Base-by-base conservation (phyloP, 2,888 invertebrate genomes). In the Taenaris catops region DNA sequence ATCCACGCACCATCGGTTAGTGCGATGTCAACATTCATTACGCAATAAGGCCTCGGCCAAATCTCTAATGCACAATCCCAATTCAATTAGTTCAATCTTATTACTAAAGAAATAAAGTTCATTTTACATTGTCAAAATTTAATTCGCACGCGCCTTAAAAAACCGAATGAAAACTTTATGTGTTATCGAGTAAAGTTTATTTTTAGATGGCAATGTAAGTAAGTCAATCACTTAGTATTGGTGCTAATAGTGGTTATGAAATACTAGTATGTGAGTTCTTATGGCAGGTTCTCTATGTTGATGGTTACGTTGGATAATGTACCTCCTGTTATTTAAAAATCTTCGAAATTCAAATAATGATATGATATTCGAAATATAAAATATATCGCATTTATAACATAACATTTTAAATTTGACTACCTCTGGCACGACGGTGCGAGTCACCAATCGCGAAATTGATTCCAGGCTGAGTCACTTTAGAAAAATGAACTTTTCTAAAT, bases 1-100 rank as follows among this genome's bases (percentile, higher is more conserved):
- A 63, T 59, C 58, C 55, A 54, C 50, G 54, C 44, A 44, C 51
- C 49, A 49, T 49, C 41, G 39, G 18, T 35, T 44, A 47, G 32
- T 44, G 61, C 75, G 75, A 72, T 81, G 80, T 80, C 80, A 80
- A 79, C 80, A 80, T 59, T 61, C 57, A 65, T 81, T 80, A 76
- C 80, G 80, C 78, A 81, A 81, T 52, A 51, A 71, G 74, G 61
- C 80, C 80, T 76, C 75, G 71, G 36, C 29, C 42, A 45, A 41
- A 44, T 48, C 48, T 49, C 41, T 46, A 46, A 45, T 37, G 23
- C 10, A 14, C 25, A 20, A 18, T 16, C 10, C 28, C 12, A 38
- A 25, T 25, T 20, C 11, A 25, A 31, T 23, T 16, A 1, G 7
- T n/a, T 3, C 5, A 14, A 44, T 41, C 47, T 44, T 53, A 38